Base-by-base conservation (phyloP, 2,888 invertebrate genomes). In the Papilio gigon region DNA sequence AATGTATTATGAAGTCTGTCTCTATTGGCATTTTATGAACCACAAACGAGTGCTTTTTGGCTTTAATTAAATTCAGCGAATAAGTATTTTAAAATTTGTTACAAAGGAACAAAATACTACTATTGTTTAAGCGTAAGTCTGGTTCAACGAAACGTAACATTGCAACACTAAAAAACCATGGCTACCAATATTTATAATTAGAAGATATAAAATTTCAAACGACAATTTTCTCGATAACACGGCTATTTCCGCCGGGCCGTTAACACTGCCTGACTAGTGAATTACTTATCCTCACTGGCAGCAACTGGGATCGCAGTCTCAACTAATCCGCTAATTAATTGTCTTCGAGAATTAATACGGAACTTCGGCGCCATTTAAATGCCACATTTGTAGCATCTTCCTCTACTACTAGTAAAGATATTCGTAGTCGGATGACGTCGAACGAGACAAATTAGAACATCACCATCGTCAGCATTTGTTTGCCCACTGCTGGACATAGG, bases 251-350 rank as follows among this genome's bases (percentile, higher is more conserved):
- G 11, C n/a, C n/a, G 40, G n/a, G n/a, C n/a, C 65, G 6, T 58
- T n/a, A 25, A 33, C 64, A 53, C 1, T 47, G 22, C 8, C 33
- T 4, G 33, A 33, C 33, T 44, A 56, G 40, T 40, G 5, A 59
- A 35, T 59, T 22, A 35, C 33, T 65, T 35, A 35, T 30, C n/a
- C 30, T 1, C 9, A n/a, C 25, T 35, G 20, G n/a, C 12, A 22
- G 40, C 40, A n/a, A 53, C 35, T n/a, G n/a, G 27, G 9, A 14
- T 47, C 30, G 37, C 35, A 61, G 14, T 40, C 33, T 22, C 56
- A 12, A 50, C 53, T 63, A 63, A 63, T 56, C 33, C 22, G 9
- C 58, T 68, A 63, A 47, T 68, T 63, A 68, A 56, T 22, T 35
- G 25, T 44, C 67, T 4, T n/a, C 35, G 42, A 53, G 27, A 27